phyloP scores from a whole-genome alignment of 1,140 invertebrate species.

The Latrodectus geometricus region DNA sequence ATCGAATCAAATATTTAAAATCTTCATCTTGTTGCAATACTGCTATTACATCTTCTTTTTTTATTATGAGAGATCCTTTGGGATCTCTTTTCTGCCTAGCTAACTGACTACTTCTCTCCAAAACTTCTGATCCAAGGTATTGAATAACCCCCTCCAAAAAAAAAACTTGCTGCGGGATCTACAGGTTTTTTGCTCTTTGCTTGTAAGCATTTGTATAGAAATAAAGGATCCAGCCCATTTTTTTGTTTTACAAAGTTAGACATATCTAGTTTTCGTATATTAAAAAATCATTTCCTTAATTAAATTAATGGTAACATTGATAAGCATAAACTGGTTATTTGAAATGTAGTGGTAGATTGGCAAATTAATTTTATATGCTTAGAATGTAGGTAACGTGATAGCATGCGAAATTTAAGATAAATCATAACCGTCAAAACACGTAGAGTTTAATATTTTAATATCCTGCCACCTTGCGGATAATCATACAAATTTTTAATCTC shows the following conservation, averaged over 20 bases:
- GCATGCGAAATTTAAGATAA: too few species aligned
- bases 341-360: too few species aligned
- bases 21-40: background rate
- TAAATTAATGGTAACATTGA: too few species aligned
- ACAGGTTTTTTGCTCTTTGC: background rate
- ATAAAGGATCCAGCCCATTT: background rate
- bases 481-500: too few species aligned
- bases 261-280: background rate
- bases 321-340: too few species aligned
- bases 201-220: slow-evolving; percentile 4
- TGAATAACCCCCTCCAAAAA: background rate
- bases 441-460: too few species aligned
- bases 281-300: too few species aligned
- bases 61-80: background rate
- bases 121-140: background rate
- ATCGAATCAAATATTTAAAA: background rate
- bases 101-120: background rate
- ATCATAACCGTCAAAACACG: too few species aligned
- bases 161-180: background rate
- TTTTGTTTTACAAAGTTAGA: background rate
- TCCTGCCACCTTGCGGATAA: too few species aligned
- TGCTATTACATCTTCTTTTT: background rate
- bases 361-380: too few species aligned
- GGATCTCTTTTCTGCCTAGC: background rate
- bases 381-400: too few species aligned